Evolutionary conservation across 2,888 invertebrate species (phyloP).

Genomic region (Chironomus riparius): DNA sequence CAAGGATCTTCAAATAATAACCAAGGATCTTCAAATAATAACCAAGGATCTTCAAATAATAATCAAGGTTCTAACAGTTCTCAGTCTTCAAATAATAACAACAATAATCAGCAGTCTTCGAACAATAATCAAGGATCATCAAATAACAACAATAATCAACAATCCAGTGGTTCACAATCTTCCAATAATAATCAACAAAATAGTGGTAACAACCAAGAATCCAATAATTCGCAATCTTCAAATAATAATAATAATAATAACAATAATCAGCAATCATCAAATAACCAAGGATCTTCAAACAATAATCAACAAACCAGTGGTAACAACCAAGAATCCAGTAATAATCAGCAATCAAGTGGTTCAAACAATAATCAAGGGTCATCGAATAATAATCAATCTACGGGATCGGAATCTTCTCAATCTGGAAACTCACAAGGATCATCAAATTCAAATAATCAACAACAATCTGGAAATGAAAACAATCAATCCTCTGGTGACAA

Average conservation of each 20-base stretch:
- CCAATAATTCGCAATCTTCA: not conserved
- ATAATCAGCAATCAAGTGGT: not conserved
- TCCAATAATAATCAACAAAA: not conserved
- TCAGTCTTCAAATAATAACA: not conserved
- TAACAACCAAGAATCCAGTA: constrained; percentile 10
- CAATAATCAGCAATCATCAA: not conserved
- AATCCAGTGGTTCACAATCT: not conserved
- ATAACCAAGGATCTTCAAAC: not conserved
- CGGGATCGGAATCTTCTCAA: too few relatives aligned
- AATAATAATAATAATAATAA: too few relatives aligned
- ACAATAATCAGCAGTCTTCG: not conserved
- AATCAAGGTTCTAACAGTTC: too few relatives aligned
- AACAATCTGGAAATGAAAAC: constrained; percentile 28
- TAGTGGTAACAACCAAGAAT: not conserved
- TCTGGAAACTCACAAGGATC: constrained; percentile 28
- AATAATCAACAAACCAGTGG: constrained; percentile 6
- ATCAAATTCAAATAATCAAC: constrained; percentile 25
- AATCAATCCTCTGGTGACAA: not conserved
- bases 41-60: too few relatives aligned
- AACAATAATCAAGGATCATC: constrained; percentile 3
- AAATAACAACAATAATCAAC: constrained; percentile 10
- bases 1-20: not conserved
- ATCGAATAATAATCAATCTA: not conserved
- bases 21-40: not conserved
- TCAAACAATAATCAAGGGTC: too few relatives aligned